A percentile compares a stretch with the other conserved stretches of the same genome.
Conservation (phyloP, 2,797 vertebrate species). For the Xiphophorus birchmanni region DNA sequence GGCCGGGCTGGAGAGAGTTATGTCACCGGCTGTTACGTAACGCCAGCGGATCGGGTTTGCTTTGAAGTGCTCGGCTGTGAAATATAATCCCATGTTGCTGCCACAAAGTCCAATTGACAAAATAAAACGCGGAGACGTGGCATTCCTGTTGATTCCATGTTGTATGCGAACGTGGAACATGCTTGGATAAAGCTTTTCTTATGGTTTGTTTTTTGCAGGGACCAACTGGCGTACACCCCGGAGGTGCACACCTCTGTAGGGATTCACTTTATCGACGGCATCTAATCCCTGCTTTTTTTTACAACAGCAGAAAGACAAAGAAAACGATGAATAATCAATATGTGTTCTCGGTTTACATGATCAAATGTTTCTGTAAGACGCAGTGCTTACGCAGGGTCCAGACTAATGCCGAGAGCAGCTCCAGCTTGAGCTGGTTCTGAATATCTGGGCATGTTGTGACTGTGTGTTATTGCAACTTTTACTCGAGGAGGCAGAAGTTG, state of each 20-base stretch:
- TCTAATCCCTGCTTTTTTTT: slow-evolving; percentile 3
- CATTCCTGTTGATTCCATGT: not conserved
- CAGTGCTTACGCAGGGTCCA: slow-evolving; percentile 6
- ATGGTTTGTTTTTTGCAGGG: not conserved
- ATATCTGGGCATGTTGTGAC: not conserved
- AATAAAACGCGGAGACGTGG: slow-evolving; percentile 21
- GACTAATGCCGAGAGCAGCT: slow-evolving; percentile 3
- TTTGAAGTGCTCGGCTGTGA: slow-evolving; percentile 62
- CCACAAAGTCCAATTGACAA: slow-evolving; percentile 54
- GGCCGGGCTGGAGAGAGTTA: slow-evolving; percentile 67
- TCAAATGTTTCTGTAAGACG: slow-evolving; percentile 29
- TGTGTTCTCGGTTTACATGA: slow-evolving; percentile 55
- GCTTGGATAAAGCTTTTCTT: not conserved
- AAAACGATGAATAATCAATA: slow-evolving; percentile 63
- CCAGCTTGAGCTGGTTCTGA: not conserved
- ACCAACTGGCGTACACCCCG: not conserved
- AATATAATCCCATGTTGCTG: slow-evolving; percentile 71
- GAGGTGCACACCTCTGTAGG: not conserved
- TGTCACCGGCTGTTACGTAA: slow-evolving; percentile 81
- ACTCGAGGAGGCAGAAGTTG: not conserved
- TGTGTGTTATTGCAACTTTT: not conserved
- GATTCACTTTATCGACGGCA: not conserved
- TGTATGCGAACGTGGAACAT: too few relatives aligned
- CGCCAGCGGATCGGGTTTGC: slow-evolving; percentile 71
- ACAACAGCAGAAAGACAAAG: slow-evolving; percentile 36